A percentile compares a stretch with the other conserved stretches of the same genome.
Conservation (phyloP, 2,888 invertebrate genomes). For the Neuroscelio doddi region DNA sequence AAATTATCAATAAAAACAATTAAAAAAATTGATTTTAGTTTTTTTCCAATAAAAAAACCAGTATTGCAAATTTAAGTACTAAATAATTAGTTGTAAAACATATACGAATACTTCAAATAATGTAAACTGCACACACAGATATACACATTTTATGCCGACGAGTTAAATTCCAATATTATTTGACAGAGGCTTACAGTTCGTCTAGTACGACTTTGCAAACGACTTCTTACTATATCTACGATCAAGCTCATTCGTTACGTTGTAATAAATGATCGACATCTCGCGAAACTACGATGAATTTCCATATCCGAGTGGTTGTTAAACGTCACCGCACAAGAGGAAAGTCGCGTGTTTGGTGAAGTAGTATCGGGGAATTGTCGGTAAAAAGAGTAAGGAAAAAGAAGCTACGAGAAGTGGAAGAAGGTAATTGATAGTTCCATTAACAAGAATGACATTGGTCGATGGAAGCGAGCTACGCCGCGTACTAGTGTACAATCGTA, state of each 20-base stretch:
- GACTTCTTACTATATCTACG: conserved; percentile 8
- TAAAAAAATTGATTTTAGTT: no score
- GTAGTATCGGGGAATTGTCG: not conserved
- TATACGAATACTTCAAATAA: no score
- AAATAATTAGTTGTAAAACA: no score
- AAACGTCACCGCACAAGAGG: not conserved
- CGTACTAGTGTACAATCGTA: conserved; percentile 13
- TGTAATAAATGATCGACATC: conserved; percentile 15
- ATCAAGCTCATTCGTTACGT: not conserved
- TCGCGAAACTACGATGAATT: conserved; percentile 14
- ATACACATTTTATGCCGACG: not conserved
- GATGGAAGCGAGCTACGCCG: conserved; percentile 14
- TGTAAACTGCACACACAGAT: no score
- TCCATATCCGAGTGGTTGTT: conserved; percentile 5
- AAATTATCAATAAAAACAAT: no score
- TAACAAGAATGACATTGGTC: conserved; percentile 54
- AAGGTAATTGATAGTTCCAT: conserved; percentile 56
- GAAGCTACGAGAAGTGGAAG: conserved; percentile 3
- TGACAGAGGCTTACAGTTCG: not conserved
- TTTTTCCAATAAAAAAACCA: no score
- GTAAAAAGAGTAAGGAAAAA: conserved; percentile 8
- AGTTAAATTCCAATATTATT: not conserved
- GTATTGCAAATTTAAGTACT: no score
- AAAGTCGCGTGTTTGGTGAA: not conserved
- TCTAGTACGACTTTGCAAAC: not conserved